phyloP scores from a whole-genome alignment of 2,888 invertebrate genomes.

The Hirtodrosophila histrioides region DNA sequence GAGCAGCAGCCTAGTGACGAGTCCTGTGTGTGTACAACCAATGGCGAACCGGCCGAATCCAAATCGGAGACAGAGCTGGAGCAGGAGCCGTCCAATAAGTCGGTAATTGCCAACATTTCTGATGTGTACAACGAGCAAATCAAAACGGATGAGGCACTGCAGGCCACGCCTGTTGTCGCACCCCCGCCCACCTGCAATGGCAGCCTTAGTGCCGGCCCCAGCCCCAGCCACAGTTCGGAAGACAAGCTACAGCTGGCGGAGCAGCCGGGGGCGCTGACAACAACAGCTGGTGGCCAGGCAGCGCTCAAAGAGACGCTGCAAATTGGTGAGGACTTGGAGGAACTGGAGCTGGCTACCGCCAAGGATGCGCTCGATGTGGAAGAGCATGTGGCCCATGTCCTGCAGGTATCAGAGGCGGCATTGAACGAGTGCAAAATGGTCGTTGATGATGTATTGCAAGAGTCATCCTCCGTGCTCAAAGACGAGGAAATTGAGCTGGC shows the following conservation, averaged over 20 bases:
- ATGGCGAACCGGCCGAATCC: constrained; percentile 21
- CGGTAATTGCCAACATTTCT: constrained; percentile 83
- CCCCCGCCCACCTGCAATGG: constrained; percentile 68
- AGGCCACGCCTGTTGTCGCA: constrained; percentile 19
- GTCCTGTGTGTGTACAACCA: constrained; percentile 29
- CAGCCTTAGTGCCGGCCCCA: constrained; percentile 28
- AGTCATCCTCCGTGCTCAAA: constrained; percentile 85
- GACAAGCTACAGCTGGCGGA: constrained; percentile 9
- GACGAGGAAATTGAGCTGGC: constrained; percentile 86
- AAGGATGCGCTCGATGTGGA: constrained; percentile 84
- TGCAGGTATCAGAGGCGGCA: constrained; percentile 85
- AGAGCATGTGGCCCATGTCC: constrained; percentile 85
- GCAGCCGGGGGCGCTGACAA: background rate
- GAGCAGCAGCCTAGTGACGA: constrained; percentile 36
- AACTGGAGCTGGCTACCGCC: constrained; percentile 72
- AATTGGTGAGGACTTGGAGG: constrained; percentile 80
- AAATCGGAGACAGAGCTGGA: constrained; percentile 24
- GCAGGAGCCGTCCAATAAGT: constrained; percentile 64
- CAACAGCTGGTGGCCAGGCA: constrained; percentile 67
- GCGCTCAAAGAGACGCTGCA: constrained; percentile 84
- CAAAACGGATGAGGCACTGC: constrained; percentile 79
- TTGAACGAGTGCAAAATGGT: constrained; percentile 84
- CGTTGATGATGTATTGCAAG: constrained; percentile 76
- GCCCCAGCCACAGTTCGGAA: constrained; percentile 1
- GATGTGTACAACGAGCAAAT: constrained; percentile 84